A percentile compares a stretch with the other conserved stretches of the same genome.
phyloP scores from a whole-genome alignment of 2,113 vertebrate genomes.

The Semicossyphus pulcher region DNA sequence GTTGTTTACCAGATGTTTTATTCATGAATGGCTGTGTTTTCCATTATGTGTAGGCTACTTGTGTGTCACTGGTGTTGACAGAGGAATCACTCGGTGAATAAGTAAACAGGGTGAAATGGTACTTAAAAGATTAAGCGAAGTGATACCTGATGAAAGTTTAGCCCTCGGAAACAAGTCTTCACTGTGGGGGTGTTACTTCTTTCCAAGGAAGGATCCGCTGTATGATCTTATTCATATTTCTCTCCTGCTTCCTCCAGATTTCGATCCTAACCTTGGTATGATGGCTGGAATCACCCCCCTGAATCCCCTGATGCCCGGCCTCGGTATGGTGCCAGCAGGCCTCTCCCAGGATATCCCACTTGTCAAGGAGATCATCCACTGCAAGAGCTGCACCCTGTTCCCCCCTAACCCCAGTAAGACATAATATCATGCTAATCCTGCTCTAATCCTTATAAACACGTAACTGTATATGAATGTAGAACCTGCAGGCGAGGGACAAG shows the following conservation, averaged over 20 bases:
- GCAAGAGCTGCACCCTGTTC: slow-evolving; percentile 97
- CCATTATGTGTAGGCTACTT: slow-evolving; percentile 48
- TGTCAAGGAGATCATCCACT: slow-evolving; percentile 97
- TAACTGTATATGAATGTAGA: background rate
- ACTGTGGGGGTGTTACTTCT: slow-evolving; percentile 12
- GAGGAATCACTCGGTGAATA: slow-evolving; percentile 29
- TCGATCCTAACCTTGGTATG: slow-evolving; percentile 92
- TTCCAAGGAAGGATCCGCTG: background rate
- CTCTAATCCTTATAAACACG: background rate
- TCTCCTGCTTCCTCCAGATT: slow-evolving; percentile 82
- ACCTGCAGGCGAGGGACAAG: background rate
- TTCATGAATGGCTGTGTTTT: slow-evolving; percentile 61
- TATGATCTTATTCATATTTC: slow-evolving; percentile 20
- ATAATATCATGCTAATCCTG: slow-evolving; percentile 6
- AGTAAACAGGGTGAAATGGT: slow-evolving; percentile 24
- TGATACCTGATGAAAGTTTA: slow-evolving; percentile 2
- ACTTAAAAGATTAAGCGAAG: slow-evolving; percentile 8
- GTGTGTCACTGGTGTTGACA: slow-evolving; percentile 58
- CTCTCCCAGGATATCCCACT: slow-evolving; percentile 91
- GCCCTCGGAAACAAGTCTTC: background rate
- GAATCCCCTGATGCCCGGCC: slow-evolving; percentile 94
- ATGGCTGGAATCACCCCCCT: slow-evolving; percentile 94
- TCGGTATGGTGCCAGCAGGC: slow-evolving; percentile 90
- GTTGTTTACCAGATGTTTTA: slow-evolving; percentile 67
- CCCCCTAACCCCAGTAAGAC: slow-evolving; percentile 95